phyloP scores from a whole-genome alignment of 2,797 vertebrate genomes.

The Eurystomus glaucurus region DNA sequence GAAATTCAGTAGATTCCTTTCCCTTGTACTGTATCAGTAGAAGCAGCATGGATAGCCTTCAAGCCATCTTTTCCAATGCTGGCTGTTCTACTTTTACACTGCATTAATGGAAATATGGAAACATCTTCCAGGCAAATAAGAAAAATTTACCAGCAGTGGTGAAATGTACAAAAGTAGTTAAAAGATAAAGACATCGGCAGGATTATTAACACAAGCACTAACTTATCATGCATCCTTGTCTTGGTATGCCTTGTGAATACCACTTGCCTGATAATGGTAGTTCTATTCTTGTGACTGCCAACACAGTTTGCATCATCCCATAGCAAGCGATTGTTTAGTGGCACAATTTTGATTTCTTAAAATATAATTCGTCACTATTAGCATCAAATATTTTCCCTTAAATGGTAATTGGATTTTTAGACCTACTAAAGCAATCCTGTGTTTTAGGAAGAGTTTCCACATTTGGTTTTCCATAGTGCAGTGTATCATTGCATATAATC shows the following conservation, averaged over 20 bases:
- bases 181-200: background rate
- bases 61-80: background rate
- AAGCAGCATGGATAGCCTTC: background rate
- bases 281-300: background rate
- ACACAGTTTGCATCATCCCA: background rate
- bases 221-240: background rate
- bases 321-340: background rate
- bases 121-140: background rate
- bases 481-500: background rate
- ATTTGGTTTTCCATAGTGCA: slow-evolving; percentile 46
- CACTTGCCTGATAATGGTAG: background rate
- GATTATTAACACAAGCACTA: background rate
- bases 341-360: background rate
- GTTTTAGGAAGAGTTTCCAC: slow-evolving; percentile 24
- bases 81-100: background rate
- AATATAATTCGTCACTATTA: background rate
- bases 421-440: background rate
- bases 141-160: background rate
- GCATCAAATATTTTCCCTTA: background rate
- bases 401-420: background rate
- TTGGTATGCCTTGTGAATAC: background rate
- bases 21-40: background rate
- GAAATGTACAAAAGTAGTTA: background rate
- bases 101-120: slow-evolving; percentile 51
- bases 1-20: background rate